These are phyloP conservation scores for Gymnosoma rotundatum DNA, from an alignment of 2,888 invertebrate species.

Conservation along the genomic window DNA sequence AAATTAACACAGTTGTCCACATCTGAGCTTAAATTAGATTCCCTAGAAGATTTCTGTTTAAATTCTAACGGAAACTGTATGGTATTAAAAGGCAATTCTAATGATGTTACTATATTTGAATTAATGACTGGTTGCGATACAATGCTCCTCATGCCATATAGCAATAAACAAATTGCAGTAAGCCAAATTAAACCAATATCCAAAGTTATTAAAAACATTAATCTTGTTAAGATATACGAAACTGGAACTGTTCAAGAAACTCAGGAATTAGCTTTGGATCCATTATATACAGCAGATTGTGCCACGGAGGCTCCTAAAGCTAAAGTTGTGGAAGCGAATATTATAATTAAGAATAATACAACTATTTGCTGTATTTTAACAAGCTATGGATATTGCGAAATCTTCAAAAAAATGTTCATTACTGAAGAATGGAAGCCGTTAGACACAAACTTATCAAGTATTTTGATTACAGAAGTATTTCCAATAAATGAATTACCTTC, in stretches of 20 bases:
- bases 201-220: conserved; percentile 71
- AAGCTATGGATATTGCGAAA: conserved; percentile 75
- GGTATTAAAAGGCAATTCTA: conserved; percentile 73
- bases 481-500: conserved; percentile 22
- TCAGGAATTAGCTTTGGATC: conserved; percentile 77
- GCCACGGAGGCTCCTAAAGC: conserved; percentile 72
- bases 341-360: conserved; percentile 62
- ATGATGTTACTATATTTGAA: conserved; percentile 74
- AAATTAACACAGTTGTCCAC: conserved; percentile 73
- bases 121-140: conserved; percentile 69
- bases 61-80: conserved; percentile 70
- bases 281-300: conserved; percentile 75
- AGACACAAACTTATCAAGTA: conserved; percentile 67
- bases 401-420: conserved; percentile 71
- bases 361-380: conserved; percentile 73
- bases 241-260: conserved; percentile 72
- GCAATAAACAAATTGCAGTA: conserved; percentile 66
- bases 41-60: conserved; percentile 73
- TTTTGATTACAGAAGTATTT: conserved; percentile 67
- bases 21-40: conserved; percentile 74
- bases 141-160: conserved; percentile 73
- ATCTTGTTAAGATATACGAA: conserved; percentile 74
- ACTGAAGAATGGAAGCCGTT: conserved; percentile 72
- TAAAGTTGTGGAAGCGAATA: conserved; percentile 71
- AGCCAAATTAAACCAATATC: conserved; percentile 70